phyloP scores from a whole-genome alignment of 2,888 invertebrate species.

The Liopterus haemorrhoidalis region DNA sequence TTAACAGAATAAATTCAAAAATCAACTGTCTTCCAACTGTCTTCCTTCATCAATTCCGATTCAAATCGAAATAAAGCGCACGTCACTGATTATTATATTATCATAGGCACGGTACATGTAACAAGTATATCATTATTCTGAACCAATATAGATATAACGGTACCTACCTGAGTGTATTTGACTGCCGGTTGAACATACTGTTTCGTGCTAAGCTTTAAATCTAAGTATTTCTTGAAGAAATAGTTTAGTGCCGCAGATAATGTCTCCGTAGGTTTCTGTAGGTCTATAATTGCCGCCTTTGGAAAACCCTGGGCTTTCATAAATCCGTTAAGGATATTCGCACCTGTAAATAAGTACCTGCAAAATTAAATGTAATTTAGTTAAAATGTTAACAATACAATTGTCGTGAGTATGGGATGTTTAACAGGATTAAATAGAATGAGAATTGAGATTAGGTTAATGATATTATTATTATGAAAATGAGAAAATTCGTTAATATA shows the following conservation, averaged over 20 bases:
- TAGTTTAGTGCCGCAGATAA: conserved; percentile 64
- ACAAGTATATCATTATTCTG: too few species aligned
- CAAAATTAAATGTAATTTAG: conserved; percentile 31
- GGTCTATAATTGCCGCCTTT: conserved; percentile 62
- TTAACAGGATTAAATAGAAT: conserved; percentile 4
- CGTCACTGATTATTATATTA: too few species aligned
- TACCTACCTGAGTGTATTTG: conserved; percentile 58
- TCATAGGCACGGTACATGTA: too few species aligned
- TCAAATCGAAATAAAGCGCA: too few species aligned
- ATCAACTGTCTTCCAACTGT: too few species aligned
- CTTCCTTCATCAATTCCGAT: too few species aligned
- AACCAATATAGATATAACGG: too few species aligned
- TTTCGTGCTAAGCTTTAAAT: conserved; percentile 64
- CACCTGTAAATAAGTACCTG: conserved; percentile 63
- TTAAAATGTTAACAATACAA: conserved; percentile 3
- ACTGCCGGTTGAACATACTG: conserved; percentile 72
- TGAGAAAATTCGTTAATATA: conserved; percentile 3
- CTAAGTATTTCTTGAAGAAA: conserved; percentile 62
- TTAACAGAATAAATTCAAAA: too few species aligned
- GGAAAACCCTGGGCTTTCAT: conserved; percentile 71
- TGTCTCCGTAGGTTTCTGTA: conserved; percentile 63
- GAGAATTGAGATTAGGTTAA: conserved; percentile 7
- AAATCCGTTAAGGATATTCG: conserved; percentile 69
- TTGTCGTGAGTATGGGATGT: conserved; percentile 1
- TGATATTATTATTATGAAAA: background rate